Percentiles rank a stretch among this genome's conserved stretches.
These are phyloP conservation scores for Periophthalmus magnuspinnatus DNA, from an alignment of 2,797 vertebrate genomes.

Conservation along the genomic window DNA sequence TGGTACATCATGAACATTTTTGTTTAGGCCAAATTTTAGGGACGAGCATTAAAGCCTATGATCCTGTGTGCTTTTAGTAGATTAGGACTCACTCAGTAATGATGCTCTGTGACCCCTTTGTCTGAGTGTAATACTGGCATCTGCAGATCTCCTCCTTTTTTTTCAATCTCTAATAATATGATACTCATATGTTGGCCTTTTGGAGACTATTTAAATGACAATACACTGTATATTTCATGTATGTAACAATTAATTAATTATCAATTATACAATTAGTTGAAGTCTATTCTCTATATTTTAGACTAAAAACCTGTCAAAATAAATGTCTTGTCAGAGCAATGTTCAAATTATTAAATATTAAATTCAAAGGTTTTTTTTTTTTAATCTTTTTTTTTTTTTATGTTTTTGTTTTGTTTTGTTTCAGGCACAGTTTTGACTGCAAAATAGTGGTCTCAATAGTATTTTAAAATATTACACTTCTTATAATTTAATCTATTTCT, in stretches of 20 bases:
- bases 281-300: background rate
- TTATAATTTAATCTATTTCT: background rate
- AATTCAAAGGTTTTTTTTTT: too few species aligned
- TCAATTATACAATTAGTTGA: background rate
- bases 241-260: background rate
- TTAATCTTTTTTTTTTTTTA: too few species aligned
- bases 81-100: conserved; percentile 61
- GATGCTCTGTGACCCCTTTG: conserved; percentile 38
- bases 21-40: conserved; percentile 40
- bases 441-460: too few species aligned
- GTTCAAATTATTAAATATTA: background rate
- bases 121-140: conserved; percentile 7
- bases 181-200: conserved; percentile 2
- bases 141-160: conserved; percentile 22
- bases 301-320: too few species aligned
- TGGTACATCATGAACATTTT: conserved; percentile 15
- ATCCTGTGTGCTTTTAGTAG: conserved; percentile 64
- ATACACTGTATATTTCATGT: background rate
- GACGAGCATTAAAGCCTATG: conserved; percentile 46
- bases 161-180: conserved; percentile 9
- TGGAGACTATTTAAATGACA: too few species aligned
- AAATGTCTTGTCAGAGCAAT: too few species aligned
- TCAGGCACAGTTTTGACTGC: too few species aligned
- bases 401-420: too few species aligned
- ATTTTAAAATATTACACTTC: too few species aligned